Conservation (phyloP, 2,113 vertebrate genomes). For the Gavialis gangeticus region DNA sequence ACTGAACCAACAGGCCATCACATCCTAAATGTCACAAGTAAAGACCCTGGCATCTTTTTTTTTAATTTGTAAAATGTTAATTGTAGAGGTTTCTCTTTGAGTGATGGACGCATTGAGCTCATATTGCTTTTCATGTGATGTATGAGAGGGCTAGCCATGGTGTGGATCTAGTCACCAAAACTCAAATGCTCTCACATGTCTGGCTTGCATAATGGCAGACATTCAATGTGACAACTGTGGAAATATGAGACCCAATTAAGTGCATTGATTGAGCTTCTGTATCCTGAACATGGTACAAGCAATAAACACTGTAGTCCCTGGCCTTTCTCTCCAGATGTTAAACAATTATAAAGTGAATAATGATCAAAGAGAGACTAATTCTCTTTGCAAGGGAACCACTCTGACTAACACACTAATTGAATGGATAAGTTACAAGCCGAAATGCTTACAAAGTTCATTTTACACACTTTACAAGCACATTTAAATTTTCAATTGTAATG, state of each 20-base stretch:
- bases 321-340: background rate
- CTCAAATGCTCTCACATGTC: accelerated
- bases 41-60: background rate
- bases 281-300: background rate
- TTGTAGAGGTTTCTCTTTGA: background rate
- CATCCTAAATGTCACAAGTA: background rate
- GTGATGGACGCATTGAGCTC: background rate
- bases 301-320: background rate
- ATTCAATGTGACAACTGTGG: background rate
- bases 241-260: background rate
- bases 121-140: background rate
- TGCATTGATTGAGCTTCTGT: background rate
- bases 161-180: background rate
- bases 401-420: background rate
- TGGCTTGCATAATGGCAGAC: background rate
- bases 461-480: background rate
- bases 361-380: background rate
- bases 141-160: accelerated
- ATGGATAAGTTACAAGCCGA: background rate
- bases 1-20: background rate
- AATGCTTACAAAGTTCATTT: background rate
- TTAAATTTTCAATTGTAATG: background rate
- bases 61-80: background rate
- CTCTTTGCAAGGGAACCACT: background rate
- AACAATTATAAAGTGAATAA: background rate